phyloP scores from a whole-genome alignment of 2,113 vertebrate species.

The Notothenia coriiceps region DNA sequence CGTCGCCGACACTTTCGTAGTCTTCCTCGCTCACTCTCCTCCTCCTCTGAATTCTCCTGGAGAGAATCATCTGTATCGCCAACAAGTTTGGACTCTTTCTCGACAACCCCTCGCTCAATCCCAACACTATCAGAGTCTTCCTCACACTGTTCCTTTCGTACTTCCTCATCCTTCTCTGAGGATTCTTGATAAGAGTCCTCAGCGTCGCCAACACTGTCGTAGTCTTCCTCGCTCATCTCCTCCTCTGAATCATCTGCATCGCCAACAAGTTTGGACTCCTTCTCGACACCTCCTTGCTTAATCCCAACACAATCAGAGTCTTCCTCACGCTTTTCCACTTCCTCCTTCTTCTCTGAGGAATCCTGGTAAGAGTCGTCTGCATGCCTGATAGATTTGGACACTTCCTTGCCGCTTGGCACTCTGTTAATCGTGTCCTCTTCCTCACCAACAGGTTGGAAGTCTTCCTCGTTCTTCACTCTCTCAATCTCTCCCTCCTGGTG shows the following conservation, averaged over 20 bases:
- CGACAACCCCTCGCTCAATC: neutral
- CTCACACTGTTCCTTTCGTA: neutral
- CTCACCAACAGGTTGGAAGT: neutral
- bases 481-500: slow-evolving; percentile 32
- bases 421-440: slow-evolving; percentile 29
- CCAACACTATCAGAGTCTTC: neutral
- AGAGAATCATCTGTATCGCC: neutral
- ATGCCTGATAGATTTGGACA: neutral
- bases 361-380: neutral
- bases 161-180: slow-evolving; percentile 17
- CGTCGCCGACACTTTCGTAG: neutral
- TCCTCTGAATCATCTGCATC: slow-evolving; percentile 21
- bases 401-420: neutral
- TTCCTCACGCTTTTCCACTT: neutral
- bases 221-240: neutral
- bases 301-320: neutral
- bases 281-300: slow-evolving; percentile 2
- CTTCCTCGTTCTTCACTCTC: neutral
- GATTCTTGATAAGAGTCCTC: neutral
- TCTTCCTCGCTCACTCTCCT: slow-evolving; percentile 12
- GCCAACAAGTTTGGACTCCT: neutral
- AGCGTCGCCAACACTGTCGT: neutral
- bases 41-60: slow-evolving; percentile 30
- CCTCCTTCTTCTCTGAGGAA: neutral
- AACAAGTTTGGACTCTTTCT: slow-evolving; percentile 1